Evolutionary conservation across 2,888 invertebrate species (phyloP).

Genomic region (Trachelus iudaicus): DNA sequence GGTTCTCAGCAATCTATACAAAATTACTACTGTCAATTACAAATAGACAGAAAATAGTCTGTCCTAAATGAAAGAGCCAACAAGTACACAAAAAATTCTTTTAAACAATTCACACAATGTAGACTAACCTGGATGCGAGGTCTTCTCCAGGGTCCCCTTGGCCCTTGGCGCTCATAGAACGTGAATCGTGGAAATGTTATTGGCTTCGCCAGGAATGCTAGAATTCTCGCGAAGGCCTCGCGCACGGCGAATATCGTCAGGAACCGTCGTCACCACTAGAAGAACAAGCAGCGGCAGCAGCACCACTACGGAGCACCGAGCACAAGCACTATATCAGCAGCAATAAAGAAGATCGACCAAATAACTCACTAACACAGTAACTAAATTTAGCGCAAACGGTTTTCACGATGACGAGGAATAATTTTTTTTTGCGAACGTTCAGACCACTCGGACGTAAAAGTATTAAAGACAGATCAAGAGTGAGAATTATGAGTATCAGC

Average conservation of each 20-base stretch:
- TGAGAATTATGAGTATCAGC: not conserved
- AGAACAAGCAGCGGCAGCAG: not conserved
- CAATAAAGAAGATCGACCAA: not conserved
- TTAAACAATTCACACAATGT: not conserved
- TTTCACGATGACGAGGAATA: not conserved
- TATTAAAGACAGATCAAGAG: not conserved
- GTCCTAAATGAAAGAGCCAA: not conserved
- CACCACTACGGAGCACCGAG: not conserved
- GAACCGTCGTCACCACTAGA: not conserved
- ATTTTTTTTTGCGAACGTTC: not conserved
- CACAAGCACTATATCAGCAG: not conserved
- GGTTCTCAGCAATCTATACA: not conserved
- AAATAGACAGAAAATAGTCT: not conserved
- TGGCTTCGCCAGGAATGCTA: constrained; percentile 16
- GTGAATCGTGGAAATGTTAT: constrained; percentile 52
- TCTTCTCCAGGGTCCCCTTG: constrained; percentile 65
- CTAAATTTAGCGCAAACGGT: constrained; percentile 8
- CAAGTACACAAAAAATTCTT: not conserved
- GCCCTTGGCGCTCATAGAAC: constrained; percentile 64
- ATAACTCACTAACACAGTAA: constrained; percentile 8
- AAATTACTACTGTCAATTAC: not conserved
- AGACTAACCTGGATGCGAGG: constrained; percentile 59
- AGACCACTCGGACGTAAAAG: not conserved
- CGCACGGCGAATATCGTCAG: not conserved
- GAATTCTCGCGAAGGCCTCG: not conserved